Base-by-base conservation (phyloP, 2,113 vertebrate species). In the Drymodes brunneopygia region DNA sequence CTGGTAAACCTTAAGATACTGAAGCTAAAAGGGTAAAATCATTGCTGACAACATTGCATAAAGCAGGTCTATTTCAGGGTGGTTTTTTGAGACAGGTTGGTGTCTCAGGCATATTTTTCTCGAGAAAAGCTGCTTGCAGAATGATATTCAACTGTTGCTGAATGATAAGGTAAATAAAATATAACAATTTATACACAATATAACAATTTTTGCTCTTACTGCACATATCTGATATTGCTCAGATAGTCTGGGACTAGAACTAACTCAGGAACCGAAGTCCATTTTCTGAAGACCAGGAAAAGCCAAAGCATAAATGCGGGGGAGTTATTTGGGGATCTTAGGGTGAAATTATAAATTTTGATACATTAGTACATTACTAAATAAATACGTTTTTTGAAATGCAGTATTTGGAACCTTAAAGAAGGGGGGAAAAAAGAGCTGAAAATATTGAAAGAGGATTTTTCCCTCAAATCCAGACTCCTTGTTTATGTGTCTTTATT, bases 31-130 rank as follows among this genome's bases (percentile, higher is more conserved):
- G 15, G 12, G 7, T 71, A 33, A 74, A 73, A 25, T 48, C 72
- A 10, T 35, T 70, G 19, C 19, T 77, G 66, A 80, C 72, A 15
- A 69, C 3, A 27, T 33, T 78, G 38, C 12, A 35, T 78, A 28
- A 84, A 54, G 20, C 33, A 38, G 1, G 0, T 71, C 16, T 65
- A 1, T 51, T 58, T 80, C 45, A 54, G 36, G 12, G 29, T 58
- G 16, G 0, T 44, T 72, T 56, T 81, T 40, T 54, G 77, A 65
- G 28, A 28, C 12, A 9, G 11, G 4, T 18, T 66, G 31, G 8
- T 9, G 2, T 86, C 22, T 84, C 9, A 5, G 29, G 4, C 0
- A 0, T 29, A 1, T 35, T 4, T 51, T 72, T 66, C 33, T 74
- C 74, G 48, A 16, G 45, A 64, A 80, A 72, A 42, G 15, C 44